Evolutionary conservation across 2,888 invertebrate genomes (phyloP).

Genomic region (Ischnura elegans): DNA sequence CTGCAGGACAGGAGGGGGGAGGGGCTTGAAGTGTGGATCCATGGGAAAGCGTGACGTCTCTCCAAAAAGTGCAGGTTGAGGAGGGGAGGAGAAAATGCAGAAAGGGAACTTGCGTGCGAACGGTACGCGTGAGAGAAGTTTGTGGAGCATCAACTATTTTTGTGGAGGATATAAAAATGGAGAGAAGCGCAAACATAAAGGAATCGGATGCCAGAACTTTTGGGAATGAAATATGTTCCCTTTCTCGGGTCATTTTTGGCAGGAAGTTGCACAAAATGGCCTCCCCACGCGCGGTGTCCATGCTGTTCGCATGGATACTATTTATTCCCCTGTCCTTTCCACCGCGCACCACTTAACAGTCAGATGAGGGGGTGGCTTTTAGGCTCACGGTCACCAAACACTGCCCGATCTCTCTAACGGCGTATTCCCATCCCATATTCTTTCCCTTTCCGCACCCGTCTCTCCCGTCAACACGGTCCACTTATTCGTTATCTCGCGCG

Average conservation of each 20-base stretch:
- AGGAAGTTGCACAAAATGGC: constrained; percentile 41
- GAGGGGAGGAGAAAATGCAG: neutral
- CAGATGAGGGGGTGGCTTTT: neutral
- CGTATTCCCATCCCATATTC: neutral
- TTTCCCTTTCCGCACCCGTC: neutral
- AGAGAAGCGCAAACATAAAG: constrained; percentile 25
- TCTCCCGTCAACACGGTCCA: neutral
- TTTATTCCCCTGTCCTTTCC: neutral
- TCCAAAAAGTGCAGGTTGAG: neutral
- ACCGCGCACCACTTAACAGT: neutral
- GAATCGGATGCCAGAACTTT: constrained; percentile 65
- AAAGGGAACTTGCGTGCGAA: neutral
- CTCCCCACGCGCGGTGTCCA: neutral
- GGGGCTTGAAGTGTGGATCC: neutral
- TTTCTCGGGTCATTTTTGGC: neutral
- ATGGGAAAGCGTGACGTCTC: neutral
- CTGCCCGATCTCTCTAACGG: neutral
- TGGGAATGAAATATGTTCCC: constrained; percentile 42
- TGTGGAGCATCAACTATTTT: constrained; percentile 41
- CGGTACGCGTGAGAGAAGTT: neutral
- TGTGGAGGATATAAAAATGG: constrained; percentile 36
- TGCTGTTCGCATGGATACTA: neutral
- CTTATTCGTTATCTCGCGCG: constrained; percentile 23
- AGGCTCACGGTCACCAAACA: neutral
- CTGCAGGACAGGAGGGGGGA: neutral